These are phyloP conservation scores for Rhinoderma darwinii DNA, from an alignment of 2,113 vertebrate species.

Conservation along the genomic window DNA sequence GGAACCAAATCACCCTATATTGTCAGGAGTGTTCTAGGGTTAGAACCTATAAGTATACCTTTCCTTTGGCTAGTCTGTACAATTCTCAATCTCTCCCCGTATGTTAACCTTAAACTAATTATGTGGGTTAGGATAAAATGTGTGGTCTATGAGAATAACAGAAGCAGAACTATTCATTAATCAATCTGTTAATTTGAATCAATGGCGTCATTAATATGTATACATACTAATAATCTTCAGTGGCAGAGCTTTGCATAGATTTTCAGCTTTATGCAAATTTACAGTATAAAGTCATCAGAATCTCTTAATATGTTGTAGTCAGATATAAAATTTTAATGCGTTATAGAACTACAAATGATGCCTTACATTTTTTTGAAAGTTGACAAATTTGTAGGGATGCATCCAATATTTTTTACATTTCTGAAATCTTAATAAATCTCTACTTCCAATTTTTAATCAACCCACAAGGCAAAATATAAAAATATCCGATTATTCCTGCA, in stretches of 20 bases:
- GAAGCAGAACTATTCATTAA: constrained; percentile 23
- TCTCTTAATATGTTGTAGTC: neutral
- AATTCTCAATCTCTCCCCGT: constrained; percentile 68
- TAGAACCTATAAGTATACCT: constrained; percentile 64
- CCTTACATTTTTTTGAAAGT: no score
- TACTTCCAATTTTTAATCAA: no score
- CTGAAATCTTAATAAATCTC: no score
- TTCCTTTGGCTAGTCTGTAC: constrained; percentile 69
- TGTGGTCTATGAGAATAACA: constrained; percentile 42
- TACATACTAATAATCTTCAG: constrained; percentile 12
- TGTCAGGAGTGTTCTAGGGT: constrained; percentile 75
- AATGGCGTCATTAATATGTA: constrained; percentile 20
- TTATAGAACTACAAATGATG: no score
- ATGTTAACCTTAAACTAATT: constrained; percentile 33
- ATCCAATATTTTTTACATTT: no score
- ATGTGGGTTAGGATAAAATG: constrained; percentile 38
- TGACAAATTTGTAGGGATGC: no score
- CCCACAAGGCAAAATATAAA: no score
- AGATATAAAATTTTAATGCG: no score
- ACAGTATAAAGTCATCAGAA: neutral
- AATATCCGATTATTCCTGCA: no score
- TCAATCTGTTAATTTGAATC: constrained; percentile 37
- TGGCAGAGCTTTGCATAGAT: neutral
- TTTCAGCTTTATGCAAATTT: neutral
- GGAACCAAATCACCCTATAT: constrained; percentile 83